Percentiles rank a stretch among this genome's conserved stretches.
Conservation (phyloP, 2,888 invertebrate genomes). For the Lissocephala sabroskyi region DNA sequence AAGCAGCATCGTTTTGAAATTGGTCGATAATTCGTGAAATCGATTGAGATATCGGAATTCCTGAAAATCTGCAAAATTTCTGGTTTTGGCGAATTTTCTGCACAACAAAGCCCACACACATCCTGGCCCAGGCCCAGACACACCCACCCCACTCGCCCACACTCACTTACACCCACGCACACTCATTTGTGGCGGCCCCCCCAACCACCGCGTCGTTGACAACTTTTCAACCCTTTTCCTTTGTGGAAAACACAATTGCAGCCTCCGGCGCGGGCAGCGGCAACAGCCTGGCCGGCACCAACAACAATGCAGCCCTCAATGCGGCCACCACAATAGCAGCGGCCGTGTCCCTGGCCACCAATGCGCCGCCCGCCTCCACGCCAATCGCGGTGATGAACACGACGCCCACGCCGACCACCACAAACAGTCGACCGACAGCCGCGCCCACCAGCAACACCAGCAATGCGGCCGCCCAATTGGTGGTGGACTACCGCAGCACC, state of each 20-base stretch:
- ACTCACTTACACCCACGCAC: too few relatives aligned
- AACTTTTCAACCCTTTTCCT: slow-evolving; percentile 30
- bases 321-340: slow-evolving; percentile 52
- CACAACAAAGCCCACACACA: slow-evolving; percentile 29
- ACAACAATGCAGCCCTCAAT: slow-evolving; percentile 32
- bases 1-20: too few relatives aligned
- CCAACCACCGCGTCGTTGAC: slow-evolving; percentile 18
- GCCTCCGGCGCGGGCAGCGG: slow-evolving; percentile 42
- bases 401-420: slow-evolving; percentile 47
- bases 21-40: too few relatives aligned
- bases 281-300: slow-evolving; percentile 40
- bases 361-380: slow-evolving; percentile 41
- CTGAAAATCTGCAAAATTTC: too few relatives aligned
- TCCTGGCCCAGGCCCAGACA: too few relatives aligned
- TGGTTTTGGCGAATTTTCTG: too few relatives aligned
- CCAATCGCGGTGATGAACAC: slow-evolving; percentile 41
- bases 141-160: too few relatives aligned
- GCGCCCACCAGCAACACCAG: slow-evolving; percentile 15
- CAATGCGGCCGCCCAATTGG: slow-evolving; percentile 8
- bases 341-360: slow-evolving; percentile 46
- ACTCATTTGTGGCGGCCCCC: too few relatives aligned
- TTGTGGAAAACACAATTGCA: too few relatives aligned
- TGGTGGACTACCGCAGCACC: slow-evolving; percentile 34
- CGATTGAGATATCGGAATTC: too few relatives aligned
- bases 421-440: slow-evolving; percentile 34